phyloP scores from a whole-genome alignment of 2,113 vertebrate species.

The Symphodus melops region DNA sequence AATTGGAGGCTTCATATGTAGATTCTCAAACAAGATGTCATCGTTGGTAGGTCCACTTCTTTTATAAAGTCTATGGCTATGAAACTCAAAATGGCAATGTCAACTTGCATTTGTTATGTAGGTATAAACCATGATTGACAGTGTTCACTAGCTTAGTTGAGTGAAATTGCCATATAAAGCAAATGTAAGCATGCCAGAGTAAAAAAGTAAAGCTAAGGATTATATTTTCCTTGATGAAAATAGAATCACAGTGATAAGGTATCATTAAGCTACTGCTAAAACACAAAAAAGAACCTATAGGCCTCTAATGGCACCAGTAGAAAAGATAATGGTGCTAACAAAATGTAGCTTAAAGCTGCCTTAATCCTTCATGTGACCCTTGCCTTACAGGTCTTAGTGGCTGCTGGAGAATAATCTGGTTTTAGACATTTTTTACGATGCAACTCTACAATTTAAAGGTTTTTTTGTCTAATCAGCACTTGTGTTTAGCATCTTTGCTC shows the following conservation, averaged over 20 bases:
- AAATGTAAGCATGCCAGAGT: too few species aligned
- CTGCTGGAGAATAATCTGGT: neutral
- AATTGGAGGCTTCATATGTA: too few species aligned
- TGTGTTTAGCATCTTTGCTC: too few species aligned
- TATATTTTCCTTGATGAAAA: neutral
- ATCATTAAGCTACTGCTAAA: neutral
- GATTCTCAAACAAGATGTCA: neutral
- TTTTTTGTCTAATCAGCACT: too few species aligned
- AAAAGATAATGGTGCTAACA: neutral
- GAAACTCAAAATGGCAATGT: neutral
- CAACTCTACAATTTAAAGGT: too few species aligned
- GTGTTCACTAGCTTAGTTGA: neutral
- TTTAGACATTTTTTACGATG: neutral
- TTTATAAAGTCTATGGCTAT: neutral
- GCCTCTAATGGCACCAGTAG: neutral
- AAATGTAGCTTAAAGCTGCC: neutral
- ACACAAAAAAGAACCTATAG: neutral
- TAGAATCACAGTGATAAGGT: conserved; percentile 17
- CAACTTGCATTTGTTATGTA: neutral
- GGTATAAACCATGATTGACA: neutral
- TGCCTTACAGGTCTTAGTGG: neutral
- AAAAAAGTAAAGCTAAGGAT: neutral
- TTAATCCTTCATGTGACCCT: neutral
- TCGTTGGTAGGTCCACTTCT: neutral
- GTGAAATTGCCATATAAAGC: too few species aligned